Percentiles rank a stretch among this genome's conserved stretches.
phyloP scores from a whole-genome alignment of 2,113 vertebrate genomes.

The Thermophis baileyi region DNA sequence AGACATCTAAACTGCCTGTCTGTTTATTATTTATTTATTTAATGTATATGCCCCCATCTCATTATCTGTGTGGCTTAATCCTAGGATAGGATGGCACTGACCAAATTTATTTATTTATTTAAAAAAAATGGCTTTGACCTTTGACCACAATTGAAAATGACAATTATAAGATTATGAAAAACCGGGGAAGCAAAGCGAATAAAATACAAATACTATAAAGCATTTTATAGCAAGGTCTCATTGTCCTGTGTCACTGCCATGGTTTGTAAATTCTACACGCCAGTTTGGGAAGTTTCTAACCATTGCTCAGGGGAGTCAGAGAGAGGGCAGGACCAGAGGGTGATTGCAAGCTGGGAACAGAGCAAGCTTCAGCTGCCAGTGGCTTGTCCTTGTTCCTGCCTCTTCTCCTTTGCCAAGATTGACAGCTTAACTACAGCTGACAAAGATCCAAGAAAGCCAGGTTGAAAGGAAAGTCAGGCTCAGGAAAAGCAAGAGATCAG shows the following conservation, averaged over 20 bases:
- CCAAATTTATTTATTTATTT: neutral
- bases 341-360: neutral
- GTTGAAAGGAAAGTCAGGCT: neutral
- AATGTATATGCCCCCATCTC: too few relatives aligned
- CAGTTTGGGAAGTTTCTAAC: neutral
- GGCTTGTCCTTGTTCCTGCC: neutral
- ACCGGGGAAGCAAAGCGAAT: neutral
- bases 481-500: neutral
- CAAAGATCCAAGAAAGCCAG: neutral
- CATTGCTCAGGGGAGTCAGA: neutral
- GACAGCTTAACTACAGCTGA: neutral
- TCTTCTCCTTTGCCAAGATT: neutral
- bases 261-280: neutral
- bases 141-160: neutral
- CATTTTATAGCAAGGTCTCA: neutral
- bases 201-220: neutral
- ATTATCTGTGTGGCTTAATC: neutral
- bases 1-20: neutral
- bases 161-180: neutral
- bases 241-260: neutral
- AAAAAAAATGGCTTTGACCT: neutral
- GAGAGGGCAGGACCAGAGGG: neutral
- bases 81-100: neutral
- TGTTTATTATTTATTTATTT: too few relatives aligned
- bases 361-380: neutral